These are phyloP conservation scores for Megalopta genalis DNA, from an alignment of 1,140 invertebrate genomes.

Conservation along the genomic window DNA sequence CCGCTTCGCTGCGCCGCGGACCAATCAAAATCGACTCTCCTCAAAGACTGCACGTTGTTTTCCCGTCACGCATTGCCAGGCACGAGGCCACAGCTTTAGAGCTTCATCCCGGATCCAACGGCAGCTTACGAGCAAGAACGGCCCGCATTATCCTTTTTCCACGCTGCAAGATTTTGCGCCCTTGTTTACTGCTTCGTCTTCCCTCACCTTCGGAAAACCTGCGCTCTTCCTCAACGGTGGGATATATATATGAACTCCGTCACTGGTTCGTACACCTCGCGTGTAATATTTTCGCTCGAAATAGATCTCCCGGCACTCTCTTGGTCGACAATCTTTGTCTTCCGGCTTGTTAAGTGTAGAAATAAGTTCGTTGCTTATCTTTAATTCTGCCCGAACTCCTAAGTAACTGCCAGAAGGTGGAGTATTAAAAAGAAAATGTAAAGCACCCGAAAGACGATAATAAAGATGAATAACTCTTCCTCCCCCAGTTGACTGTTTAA, in stretches of 20 bases:
- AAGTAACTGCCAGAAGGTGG: too few relatives aligned
- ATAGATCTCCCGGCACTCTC: neutral
- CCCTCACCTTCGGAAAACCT: slow-evolving; percentile 30
- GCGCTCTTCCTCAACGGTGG: neutral
- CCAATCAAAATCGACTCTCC: too few relatives aligned
- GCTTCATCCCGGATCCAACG: neutral
- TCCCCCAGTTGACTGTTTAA: too few relatives aligned
- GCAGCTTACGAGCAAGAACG: neutral
- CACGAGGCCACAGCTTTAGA: slow-evolving; percentile 18
- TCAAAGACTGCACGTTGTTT: too few relatives aligned
- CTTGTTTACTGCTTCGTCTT: slow-evolving; percentile 35
- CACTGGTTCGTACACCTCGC: neutral
- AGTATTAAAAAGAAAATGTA: too few relatives aligned
- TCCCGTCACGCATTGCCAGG: too few relatives aligned
- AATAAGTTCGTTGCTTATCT: too few relatives aligned
- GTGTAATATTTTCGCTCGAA: slow-evolving; percentile 2
- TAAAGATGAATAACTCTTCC: too few relatives aligned
- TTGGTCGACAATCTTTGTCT: too few relatives aligned
- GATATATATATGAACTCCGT: neutral
- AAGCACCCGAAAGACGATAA: too few relatives aligned
- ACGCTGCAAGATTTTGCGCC: slow-evolving; percentile 24
- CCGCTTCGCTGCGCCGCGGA: too few relatives aligned
- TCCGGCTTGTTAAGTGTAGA: too few relatives aligned
- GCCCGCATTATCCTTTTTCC: slow-evolving; percentile 20
- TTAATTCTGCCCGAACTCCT: neutral